Base-by-base conservation (phyloP, 1,140 invertebrate species). In the Papilio dardanus region DNA sequence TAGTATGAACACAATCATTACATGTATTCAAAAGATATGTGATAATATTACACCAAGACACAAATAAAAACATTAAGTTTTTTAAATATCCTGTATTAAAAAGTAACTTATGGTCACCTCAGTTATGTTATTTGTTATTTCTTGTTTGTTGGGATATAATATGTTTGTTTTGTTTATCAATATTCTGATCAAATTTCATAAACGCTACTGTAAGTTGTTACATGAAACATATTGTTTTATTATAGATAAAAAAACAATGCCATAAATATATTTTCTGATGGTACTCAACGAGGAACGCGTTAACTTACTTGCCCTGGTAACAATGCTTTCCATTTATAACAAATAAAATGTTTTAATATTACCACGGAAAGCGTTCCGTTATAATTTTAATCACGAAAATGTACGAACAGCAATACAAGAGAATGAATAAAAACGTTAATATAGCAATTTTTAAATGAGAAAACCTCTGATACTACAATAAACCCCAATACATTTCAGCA, bases 361-460 rank as follows among this genome's bases (percentile, higher is more conserved):
- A 58, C 54, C 21, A 58, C 54, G 54, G 54, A 24, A 58, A 58
- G 24, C 54, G 10, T 58, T 58, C 54, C 8, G 54, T 12, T 58
- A 12, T 58, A 58, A 58, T 58, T 58, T 58, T 58, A 58, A 58
- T 58, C 54, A 58, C 54, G 54, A 58, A n/a, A 58, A 58, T 58
- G 54, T 58, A 58, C 54, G 54, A 58, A 58, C 54, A 58, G 54
- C 21, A 58, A 12, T 28, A 58, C 54, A 58, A 58, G 21, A 28
- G 54, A 28, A 58, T 28, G 21, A 58, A 58, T 58, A 28, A 58
- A 58, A 58, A 24, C 54, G 10, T 58, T 46, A 46, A 58, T 58
- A 58, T 58, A 58, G 54, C 54, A 58, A 58, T 58, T 58, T 58
- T 58, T 58, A 58, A 58, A 58, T 58, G 54, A 28, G 21, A 54